Conservation (phyloP, 2,113 vertebrate genomes). For the Ondatra zibethicus region DNA sequence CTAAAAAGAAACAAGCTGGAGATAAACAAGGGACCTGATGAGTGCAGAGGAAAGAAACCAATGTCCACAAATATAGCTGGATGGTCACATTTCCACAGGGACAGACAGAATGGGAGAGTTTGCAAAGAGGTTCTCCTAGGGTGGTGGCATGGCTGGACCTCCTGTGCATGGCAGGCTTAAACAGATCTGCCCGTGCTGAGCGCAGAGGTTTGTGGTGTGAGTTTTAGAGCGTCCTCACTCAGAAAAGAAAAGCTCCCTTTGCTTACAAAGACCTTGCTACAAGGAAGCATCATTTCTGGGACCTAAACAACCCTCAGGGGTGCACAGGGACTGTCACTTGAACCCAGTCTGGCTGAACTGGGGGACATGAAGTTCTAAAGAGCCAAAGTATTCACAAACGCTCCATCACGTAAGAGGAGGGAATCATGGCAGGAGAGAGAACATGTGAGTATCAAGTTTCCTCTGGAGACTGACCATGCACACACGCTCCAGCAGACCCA, state of each 20-base stretch:
- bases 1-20: not conserved
- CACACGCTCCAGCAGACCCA: not conserved
- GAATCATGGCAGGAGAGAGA: not conserved
- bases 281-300: not conserved
- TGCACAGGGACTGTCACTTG: not conserved
- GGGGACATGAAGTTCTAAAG: not conserved
- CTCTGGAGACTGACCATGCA: not conserved
- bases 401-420: not conserved
- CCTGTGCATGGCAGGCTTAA: not conserved
- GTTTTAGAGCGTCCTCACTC: not conserved
- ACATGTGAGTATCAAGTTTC: not conserved
- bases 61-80: not conserved
- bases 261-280: rapidly evolving
- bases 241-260: not conserved
- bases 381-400: not conserved
- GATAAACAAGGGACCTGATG: not conserved
- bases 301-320: not conserved
- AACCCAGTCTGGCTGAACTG: not conserved
- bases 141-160: too few relatives aligned
- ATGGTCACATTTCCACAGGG: not conserved
- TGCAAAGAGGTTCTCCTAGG: not conserved
- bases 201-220: not conserved
- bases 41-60: not conserved
- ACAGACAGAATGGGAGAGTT: not conserved
- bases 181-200: not conserved